Evolutionary conservation across 2,113 vertebrate species (phyloP), one percentile per base, ranked within the genome.

Genomic region (Pantherophis guttatus): DNA sequence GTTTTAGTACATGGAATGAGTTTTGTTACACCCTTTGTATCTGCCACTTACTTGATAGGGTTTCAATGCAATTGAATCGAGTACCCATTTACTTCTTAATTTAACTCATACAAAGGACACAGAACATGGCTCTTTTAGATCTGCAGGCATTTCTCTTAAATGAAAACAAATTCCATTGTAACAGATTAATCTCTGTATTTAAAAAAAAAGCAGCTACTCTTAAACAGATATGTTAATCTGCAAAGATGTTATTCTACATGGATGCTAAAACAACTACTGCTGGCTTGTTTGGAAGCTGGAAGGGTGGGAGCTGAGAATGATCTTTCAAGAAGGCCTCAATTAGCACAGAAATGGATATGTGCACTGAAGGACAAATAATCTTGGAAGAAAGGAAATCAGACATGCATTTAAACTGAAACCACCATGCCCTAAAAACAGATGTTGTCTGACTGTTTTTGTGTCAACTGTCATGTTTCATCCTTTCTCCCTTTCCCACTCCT

Each of bases 371-470:
- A 97, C 94, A 97, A 97, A 96, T 81, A 93, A 95, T 91, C 57
- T 93, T 94, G 8, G 57, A 89, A 90, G 75, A 94, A 97, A 95
- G 96, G 96, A 95, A 95, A 54, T 93, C 96, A 97, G 96, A 97
- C 96, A 97, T 96, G 96, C 96, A 97, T 94, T 96, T 94, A 94
- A 97, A 96, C 96, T 97, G 95, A 97, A 97, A 95, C 97, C 95
- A 97, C 96, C 93, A 2, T 85, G 97, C 95, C 97, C 93, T 39
- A 86, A 11, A 93, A 55, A 81, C 59, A 55, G 58, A 88, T 50
- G 94, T 93, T 88, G 96, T 87, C 86, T 94, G 94, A 93, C 93
- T 91, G 23, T 59, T 96, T 81, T 95, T 91, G 96, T 96, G 97
- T 94, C 95, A 65, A 21, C 93, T 7, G 8, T n/a, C 93, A 94